phyloP scores from a whole-genome alignment of 2,113 vertebrate genomes.

The Boulengeromyrus knoepffleri region DNA sequence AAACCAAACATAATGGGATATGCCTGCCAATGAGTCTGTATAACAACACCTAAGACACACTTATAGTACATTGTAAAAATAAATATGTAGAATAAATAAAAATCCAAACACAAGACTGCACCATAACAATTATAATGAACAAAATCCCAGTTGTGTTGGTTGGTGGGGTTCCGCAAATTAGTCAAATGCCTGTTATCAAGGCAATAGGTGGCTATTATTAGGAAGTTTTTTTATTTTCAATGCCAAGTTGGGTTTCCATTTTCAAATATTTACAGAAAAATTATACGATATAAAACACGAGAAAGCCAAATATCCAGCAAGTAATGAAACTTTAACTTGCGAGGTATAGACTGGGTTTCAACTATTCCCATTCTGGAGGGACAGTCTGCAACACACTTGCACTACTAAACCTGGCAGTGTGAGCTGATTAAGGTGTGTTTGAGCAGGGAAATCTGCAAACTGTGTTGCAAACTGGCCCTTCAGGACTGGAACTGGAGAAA shows the following conservation, averaged over 20 bases:
- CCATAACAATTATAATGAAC: background rate
- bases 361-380: background rate
- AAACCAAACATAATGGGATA: too few relatives aligned
- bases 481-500: background rate
- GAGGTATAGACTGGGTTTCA: background rate
- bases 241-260: background rate
- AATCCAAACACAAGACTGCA: background rate
- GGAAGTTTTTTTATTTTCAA: background rate
- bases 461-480: background rate
- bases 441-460: background rate
- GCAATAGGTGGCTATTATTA: background rate
- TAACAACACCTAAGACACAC: too few relatives aligned
- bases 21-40: too few relatives aligned
- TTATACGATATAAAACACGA: background rate
- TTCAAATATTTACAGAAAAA: background rate
- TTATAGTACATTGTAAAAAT: background rate
- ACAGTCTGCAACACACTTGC: background rate
- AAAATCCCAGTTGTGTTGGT: background rate
- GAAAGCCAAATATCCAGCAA: background rate
- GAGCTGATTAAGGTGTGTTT: background rate
- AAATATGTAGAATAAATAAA: background rate
- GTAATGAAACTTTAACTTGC: background rate
- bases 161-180: background rate
- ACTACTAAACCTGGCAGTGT: background rate
- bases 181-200: background rate